Percentiles rank a stretch among this genome's conserved stretches.
phyloP scores from a whole-genome alignment of 2,888 invertebrate genomes.

The Dasypogon diadema region DNA sequence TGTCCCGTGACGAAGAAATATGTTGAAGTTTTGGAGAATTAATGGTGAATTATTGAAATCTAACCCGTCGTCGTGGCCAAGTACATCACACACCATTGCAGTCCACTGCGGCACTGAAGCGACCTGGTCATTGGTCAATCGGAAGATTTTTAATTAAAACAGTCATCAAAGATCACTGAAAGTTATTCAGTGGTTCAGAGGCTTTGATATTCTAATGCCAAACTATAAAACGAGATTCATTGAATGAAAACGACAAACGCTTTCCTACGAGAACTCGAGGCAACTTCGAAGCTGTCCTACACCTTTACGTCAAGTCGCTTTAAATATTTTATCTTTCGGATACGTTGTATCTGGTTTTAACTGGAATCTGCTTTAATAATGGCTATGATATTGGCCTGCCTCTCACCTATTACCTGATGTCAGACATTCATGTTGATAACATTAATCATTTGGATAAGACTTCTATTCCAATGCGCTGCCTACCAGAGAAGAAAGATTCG shows the following conservation, averaged over 20 bases:
- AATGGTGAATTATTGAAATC: constrained; percentile 21
- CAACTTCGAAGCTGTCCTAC: too few relatives aligned
- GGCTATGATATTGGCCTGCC: not conserved
- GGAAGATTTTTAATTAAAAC: constrained; percentile 26
- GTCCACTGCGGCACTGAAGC: not conserved
- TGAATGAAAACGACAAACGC: constrained; percentile 25
- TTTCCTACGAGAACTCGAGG: not conserved
- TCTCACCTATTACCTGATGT: constrained; percentile 17
- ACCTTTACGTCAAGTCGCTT: constrained; percentile 8
- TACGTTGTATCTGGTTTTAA: not conserved
- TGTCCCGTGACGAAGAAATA: not conserved
- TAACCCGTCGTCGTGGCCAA: not conserved
- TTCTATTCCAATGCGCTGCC: not conserved
- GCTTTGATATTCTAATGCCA: constrained; percentile 28
- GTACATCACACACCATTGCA: not conserved
- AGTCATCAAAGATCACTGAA: constrained; percentile 35
- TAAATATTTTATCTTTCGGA: constrained; percentile 10
- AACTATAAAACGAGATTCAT: constrained; percentile 7
- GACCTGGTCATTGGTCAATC: not conserved
- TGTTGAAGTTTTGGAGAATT: constrained; percentile 12
- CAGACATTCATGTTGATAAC: constrained; percentile 25
- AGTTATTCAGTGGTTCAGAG: constrained; percentile 16
- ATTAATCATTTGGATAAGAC: constrained; percentile 26
- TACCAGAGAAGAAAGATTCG: not conserved
- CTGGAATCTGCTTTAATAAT: constrained; percentile 1